A percentile compares a stretch with the other conserved stretches of the same genome.
Evolutionary conservation across 2,888 invertebrate genomes (phyloP).

Genomic region (Archips xylosteana): DNA sequence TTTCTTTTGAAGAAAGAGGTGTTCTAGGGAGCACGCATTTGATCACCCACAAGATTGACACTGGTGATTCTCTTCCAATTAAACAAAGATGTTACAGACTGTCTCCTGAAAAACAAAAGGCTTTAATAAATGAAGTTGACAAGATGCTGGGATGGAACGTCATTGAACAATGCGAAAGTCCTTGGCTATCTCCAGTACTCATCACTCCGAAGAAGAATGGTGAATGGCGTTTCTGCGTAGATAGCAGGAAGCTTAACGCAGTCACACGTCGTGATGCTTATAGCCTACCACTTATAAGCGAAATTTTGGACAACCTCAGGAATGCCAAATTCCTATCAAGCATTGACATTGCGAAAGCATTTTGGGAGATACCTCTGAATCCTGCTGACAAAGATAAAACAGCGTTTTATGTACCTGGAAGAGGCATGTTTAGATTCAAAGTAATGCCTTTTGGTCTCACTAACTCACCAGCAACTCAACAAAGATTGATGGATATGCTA

Average conservation of each 20-base stretch:
- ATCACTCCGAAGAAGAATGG: background rate
- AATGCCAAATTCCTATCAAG: slow-evolving; percentile 1
- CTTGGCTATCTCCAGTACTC: background rate
- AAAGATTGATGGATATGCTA: too few relatives aligned
- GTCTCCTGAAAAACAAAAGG: background rate
- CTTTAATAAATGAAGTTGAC: too few relatives aligned
- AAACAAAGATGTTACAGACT: background rate
- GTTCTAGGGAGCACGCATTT: background rate
- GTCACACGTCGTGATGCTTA: too few relatives aligned
- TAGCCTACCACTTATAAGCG: background rate
- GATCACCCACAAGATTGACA: background rate
- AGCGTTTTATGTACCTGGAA: too few relatives aligned
- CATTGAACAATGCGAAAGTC: background rate
- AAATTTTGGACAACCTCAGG: background rate
- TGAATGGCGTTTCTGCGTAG: background rate
- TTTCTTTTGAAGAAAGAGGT: background rate
- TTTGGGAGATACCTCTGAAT: background rate
- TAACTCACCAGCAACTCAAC: too few relatives aligned
- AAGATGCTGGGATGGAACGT: background rate
- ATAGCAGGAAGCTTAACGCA: background rate
- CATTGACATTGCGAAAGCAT: background rate
- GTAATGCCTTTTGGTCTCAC: too few relatives aligned
- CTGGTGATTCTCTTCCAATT: slow-evolving; percentile 4
- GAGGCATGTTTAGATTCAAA: too few relatives aligned
- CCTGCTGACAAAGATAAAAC: background rate